Evolutionary conservation across 2,888 invertebrate species (phyloP).

Genomic region (Pammene fasciana): DNA sequence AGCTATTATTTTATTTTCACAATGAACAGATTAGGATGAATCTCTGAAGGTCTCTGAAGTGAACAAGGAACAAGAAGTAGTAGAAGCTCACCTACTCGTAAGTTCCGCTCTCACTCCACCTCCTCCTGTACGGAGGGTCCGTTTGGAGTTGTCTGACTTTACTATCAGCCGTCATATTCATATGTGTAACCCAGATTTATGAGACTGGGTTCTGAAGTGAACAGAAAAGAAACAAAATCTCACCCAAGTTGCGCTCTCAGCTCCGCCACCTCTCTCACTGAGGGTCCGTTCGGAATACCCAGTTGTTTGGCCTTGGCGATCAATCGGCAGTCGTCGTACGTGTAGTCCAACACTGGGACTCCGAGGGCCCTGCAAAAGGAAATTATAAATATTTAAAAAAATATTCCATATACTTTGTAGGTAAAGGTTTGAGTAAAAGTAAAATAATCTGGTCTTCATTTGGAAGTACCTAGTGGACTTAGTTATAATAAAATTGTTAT

Average conservation of each 20-base stretch:
- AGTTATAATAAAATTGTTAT: too few relatives aligned
- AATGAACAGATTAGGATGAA: too few relatives aligned
- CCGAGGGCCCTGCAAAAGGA: slow-evolving; percentile 87
- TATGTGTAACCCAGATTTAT: too few relatives aligned
- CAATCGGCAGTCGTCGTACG: slow-evolving; percentile 95
- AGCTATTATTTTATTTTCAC: too few relatives aligned
- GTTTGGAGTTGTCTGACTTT: not conserved
- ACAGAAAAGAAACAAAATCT: slow-evolving; percentile 45
- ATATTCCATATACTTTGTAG: too few relatives aligned
- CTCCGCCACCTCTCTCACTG: slow-evolving; percentile 90
- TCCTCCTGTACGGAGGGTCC: not conserved
- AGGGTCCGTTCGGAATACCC: slow-evolving; percentile 89
- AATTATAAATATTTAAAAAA: too few relatives aligned
- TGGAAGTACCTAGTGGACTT: too few relatives aligned
- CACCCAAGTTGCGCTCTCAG: slow-evolving; percentile 90
- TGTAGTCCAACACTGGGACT: slow-evolving; percentile 94
- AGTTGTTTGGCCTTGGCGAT: slow-evolving; percentile 93
- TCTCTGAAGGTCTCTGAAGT: not conserved
- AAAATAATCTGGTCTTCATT: too few relatives aligned
- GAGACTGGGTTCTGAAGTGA: not conserved
- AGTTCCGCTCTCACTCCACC: not conserved
- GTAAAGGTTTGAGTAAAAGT: too few relatives aligned
- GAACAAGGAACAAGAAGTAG: not conserved
- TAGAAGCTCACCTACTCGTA: not conserved
- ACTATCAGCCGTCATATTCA: too few relatives aligned